phyloP scores from a whole-genome alignment of 2,113 vertebrate genomes.

The human region DNA sequence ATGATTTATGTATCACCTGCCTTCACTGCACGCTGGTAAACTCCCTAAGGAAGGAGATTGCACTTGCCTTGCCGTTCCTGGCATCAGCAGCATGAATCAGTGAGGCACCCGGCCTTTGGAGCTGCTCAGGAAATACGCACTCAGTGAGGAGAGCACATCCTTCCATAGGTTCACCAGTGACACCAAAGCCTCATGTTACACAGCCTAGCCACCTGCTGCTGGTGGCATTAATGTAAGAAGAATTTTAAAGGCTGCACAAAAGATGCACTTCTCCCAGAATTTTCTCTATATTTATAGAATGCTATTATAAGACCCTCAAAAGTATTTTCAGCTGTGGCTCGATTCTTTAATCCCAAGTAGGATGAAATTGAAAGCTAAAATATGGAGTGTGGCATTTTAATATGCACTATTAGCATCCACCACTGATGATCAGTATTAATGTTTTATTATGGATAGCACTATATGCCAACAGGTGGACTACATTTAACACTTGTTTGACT shows the following conservation, averaged over 20 bases:
- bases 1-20: background rate
- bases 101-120: background rate
- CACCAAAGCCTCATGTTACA: background rate
- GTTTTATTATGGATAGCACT: background rate
- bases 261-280: background rate
- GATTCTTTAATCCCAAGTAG: background rate
- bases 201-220: background rate
- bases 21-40: rapidly evolving
- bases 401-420: background rate
- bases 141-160: background rate
- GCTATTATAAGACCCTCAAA: constrained; percentile 45
- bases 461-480: background rate
- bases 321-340: constrained; percentile 44
- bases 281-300: constrained; percentile 28
- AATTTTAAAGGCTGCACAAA: background rate
- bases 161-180: background rate
- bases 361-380: background rate
- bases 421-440: background rate
- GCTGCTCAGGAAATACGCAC: background rate
- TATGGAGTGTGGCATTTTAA: background rate
- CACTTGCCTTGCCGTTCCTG: background rate
- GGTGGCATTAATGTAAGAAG: background rate
- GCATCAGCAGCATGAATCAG: background rate
- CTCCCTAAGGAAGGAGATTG: background rate
- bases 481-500: background rate